These are phyloP conservation scores for Myodes glareolus DNA, from an alignment of 2,113 vertebrate species.

Conservation along the genomic window DNA sequence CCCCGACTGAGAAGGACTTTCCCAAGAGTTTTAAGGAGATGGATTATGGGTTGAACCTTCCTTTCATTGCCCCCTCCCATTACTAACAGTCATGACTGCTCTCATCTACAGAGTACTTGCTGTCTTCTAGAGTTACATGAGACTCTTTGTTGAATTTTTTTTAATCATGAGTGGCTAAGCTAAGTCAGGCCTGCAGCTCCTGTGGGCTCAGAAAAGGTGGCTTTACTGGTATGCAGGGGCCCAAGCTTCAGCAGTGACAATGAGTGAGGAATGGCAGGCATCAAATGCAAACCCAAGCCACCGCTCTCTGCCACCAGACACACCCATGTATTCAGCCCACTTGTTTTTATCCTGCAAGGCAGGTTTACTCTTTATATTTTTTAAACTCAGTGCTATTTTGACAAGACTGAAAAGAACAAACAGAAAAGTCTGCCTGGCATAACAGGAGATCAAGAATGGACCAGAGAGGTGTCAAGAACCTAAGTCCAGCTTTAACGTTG, in stretches of 20 bases:
- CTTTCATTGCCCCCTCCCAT: not conserved
- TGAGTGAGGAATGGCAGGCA: not conserved
- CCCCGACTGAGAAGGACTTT: not conserved
- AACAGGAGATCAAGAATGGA: not conserved
- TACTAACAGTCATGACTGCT: not conserved
- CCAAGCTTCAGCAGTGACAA: not conserved
- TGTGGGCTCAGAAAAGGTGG: not conserved
- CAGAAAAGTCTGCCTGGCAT: not conserved
- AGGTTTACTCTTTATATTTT: not conserved
- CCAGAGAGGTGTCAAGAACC: not conserved
- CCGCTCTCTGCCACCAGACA: not conserved
- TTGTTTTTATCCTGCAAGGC: not conserved
- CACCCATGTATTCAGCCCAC: not conserved
- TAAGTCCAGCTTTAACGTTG: not conserved
- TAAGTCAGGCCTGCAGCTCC: not conserved
- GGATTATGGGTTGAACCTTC: not conserved
- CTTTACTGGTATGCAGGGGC: not conserved
- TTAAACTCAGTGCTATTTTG: not conserved
- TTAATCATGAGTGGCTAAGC: accelerated
- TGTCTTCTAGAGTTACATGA: not conserved
- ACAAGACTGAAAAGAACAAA: not conserved
- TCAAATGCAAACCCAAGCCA: not conserved
- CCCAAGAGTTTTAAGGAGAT: not conserved
- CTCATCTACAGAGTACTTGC: not conserved
- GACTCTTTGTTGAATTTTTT: not conserved